Evolutionary conservation across 2,888 invertebrate genomes (phyloP), one percentile per base, ranked within the genome.

Genomic region (Platycheirus albimanus): DNA sequence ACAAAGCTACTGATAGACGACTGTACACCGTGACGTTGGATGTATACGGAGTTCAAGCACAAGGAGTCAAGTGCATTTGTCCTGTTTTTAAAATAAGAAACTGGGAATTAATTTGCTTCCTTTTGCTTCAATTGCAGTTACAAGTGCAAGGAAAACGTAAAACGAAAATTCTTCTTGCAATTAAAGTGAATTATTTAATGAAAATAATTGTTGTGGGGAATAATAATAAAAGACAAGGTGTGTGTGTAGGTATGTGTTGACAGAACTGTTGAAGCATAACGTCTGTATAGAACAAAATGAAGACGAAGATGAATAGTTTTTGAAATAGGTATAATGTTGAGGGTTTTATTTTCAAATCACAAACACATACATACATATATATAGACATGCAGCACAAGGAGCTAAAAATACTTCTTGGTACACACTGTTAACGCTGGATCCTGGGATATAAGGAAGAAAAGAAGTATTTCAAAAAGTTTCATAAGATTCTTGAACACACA

Each of bases 111-210:
- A 30, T 45, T 69, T 10, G 19, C 69, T 64, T 80, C 56, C 56
- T 56, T 71, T 49, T 43, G 69, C 33, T 75, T 41, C 33, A 52
- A 30, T 49, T 72, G 58, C 45, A 66, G 43, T 33, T 70, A 45
- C n/a, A 30, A 77, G n/a, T 4, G 30, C 11, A n/a, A 47, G 49
- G 49, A 2, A 13, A n/a, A n/a, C n/a, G n/a, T n/a, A n/a, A 20
- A 79, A 72, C 10, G 30, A 45, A 47, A 56, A 45, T 56, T 19
- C 19, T 19, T 64, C 51, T 7, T 58, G 67, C 69, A 69, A 79
- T 75, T 75, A 79, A 66, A 69, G 47, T 79, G 63, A 74, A 75
- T 79, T 75, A 79, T 79, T 69, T 69, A 79, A 75, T 69, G 74
- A 67, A 63, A 69, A 54, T 79, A 69, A 69, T 79, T 69, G 74